Conservation (phyloP, 2,113 vertebrate species). For the Eclectus roratus region DNA sequence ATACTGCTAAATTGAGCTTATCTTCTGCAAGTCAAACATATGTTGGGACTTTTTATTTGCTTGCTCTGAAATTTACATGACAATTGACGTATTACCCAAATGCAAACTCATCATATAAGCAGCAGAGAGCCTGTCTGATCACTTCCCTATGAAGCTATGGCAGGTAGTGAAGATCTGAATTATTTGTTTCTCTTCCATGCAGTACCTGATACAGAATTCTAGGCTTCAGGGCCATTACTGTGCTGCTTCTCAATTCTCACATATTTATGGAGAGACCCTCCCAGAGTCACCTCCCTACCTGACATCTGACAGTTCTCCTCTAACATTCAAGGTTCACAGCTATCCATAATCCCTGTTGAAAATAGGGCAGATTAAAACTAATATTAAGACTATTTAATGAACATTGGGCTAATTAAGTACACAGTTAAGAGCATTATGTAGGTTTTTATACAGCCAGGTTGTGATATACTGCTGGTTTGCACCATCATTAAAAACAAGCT, state of each 20-base stretch:
- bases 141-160: not conserved
- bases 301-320: not conserved
- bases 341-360: not conserved
- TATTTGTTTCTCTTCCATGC: not conserved
- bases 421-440: not conserved
- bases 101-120: not conserved
- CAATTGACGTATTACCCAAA: not conserved
- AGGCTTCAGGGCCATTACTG: not conserved
- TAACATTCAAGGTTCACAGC: not conserved
- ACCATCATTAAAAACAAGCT: not conserved
- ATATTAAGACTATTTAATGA: rapidly evolving
- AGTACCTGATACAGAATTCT: not conserved
- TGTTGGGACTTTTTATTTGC: constrained; percentile 12
- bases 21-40: not conserved
- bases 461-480: not conserved
- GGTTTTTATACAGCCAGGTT: not conserved
- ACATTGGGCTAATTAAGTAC: not conserved
- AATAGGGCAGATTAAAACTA: not conserved
- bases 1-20: constrained; percentile 11
- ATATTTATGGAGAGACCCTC: not conserved
- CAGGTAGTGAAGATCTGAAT: not conserved
- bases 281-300: not conserved
- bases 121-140: not conserved
- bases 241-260: not conserved
- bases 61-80: constrained; percentile 7